phyloP scores from a whole-genome alignment of 2,888 invertebrate species.

The Drosophila falleni region DNA sequence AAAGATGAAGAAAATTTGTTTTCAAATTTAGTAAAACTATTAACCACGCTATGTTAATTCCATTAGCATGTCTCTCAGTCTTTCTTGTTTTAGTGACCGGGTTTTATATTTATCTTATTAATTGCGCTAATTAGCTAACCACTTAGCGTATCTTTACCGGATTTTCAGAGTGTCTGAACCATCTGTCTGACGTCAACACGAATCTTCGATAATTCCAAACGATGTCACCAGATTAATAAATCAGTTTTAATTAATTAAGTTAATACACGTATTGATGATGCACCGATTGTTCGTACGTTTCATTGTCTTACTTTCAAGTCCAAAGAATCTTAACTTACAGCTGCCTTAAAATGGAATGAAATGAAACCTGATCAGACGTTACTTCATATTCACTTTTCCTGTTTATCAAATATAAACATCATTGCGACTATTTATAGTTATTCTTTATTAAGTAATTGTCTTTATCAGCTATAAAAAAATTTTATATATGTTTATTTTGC shows the following conservation, averaged over 20 bases:
- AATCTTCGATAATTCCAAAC: conserved; percentile 28
- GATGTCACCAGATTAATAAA: conserved; percentile 70
- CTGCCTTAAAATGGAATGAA: not conserved
- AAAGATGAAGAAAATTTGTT: conserved; percentile 61
- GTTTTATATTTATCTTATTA: conserved; percentile 62
- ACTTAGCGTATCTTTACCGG: conserved; percentile 77
- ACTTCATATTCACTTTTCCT: not conserved
- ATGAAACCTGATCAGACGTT: not conserved
- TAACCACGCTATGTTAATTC: conserved; percentile 79
- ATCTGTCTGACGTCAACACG: conserved; percentile 50
- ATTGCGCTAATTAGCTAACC: conserved; percentile 75
- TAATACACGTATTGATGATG: conserved; percentile 46
- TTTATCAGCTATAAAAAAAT: too few species aligned
- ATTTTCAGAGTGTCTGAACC: conserved; percentile 49
- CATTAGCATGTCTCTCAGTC: conserved; percentile 68
- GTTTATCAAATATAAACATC: not conserved
- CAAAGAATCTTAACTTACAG: not conserved
- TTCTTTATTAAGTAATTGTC: conserved; percentile 4
- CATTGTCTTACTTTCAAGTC: not conserved
- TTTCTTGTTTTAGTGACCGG: conserved; percentile 60
- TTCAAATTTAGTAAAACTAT: conserved; percentile 77
- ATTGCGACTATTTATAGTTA: not conserved
- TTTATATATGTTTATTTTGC: not conserved
- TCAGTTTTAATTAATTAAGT: conserved; percentile 66
- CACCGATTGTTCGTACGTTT: conserved; percentile 17